Percentiles rank a stretch among this genome's conserved stretches.
Evolutionary conservation across 2,113 vertebrate species (phyloP).

Genomic region (Malurus elegans): DNA sequence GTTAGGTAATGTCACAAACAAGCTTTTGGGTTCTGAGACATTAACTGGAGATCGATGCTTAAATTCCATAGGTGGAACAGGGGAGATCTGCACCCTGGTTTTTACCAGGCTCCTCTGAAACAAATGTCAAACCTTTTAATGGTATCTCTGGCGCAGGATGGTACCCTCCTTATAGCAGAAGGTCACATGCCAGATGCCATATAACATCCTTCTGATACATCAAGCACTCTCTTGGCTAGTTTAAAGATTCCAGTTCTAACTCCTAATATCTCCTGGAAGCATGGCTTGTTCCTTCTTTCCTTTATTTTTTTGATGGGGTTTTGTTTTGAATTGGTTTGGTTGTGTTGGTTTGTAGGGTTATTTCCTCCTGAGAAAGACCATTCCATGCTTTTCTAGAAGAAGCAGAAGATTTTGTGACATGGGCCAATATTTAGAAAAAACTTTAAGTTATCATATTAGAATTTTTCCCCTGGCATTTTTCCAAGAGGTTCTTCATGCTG

Average conservation of each 20-base stretch:
- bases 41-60: neutral
- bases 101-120: neutral
- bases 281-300: neutral
- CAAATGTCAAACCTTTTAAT: neutral
- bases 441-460: neutral
- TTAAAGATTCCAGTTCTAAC: neutral
- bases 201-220: neutral
- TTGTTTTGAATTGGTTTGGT: neutral
- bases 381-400: neutral
- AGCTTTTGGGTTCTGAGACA: neutral
- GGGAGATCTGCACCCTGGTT: neutral
- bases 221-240: neutral
- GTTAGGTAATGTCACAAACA: neutral
- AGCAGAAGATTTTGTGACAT: neutral
- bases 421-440: neutral
- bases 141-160: neutral
- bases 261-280: neutral
- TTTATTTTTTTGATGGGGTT: neutral
- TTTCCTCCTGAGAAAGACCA: neutral
- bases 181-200: neutral
- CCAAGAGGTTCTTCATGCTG: neutral
- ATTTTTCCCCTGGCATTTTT: neutral
- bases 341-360: accelerated
- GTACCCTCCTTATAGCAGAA: neutral
- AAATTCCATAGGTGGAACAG: neutral